Base-by-base conservation (phyloP, 2,888 invertebrate genomes). In the Plemyria rubiginata region DNA sequence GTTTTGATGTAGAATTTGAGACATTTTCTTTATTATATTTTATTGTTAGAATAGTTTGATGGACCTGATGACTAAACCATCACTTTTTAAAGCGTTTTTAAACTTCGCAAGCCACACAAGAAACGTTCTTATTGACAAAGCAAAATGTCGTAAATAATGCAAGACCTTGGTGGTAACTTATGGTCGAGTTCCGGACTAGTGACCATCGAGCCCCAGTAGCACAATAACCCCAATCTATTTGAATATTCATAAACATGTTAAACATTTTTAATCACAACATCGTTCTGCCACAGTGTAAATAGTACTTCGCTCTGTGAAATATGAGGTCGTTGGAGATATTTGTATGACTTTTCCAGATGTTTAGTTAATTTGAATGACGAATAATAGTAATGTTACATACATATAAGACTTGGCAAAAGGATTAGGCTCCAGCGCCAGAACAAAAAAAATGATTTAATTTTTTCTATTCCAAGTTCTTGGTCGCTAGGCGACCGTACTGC, bases 221-320 rank as follows among this genome's bases (percentile, higher is more conserved):
- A 66, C 43, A 59, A 54, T 49, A 58, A 66, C 62, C 65, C 58
- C 50, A 61, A 59, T 36, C 29, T 38, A 46, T 58, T 62, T 62
- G 51, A 55, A 60, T 60, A 57, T 54, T 62, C 62, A 57, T 49
- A 54, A 52, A 55, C 29, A 6, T 40, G 28, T 56, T 9, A 52
- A 55, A 48, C 50, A 48, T 41, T 54, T 60, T 57, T 57, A 54
- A 54, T 60, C 53, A 45, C 38, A 22, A 32, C 48, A 60, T 60
- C 38, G 64, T 64, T 64, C 40, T 54, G 49, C 22, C 22, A 22
- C 22, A 22, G 22, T 2, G 22, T 22, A 22, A 22, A 22, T 22
- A 22, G 22, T 22, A 22, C 22, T 22, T 2, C 22, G 22, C 22
- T 22, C 22, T 22, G n/a, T 49, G 28, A 52, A 46, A 32, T 28